phyloP scores from a whole-genome alignment of 2,888 invertebrate genomes.

The Tyria jacobaeae region DNA sequence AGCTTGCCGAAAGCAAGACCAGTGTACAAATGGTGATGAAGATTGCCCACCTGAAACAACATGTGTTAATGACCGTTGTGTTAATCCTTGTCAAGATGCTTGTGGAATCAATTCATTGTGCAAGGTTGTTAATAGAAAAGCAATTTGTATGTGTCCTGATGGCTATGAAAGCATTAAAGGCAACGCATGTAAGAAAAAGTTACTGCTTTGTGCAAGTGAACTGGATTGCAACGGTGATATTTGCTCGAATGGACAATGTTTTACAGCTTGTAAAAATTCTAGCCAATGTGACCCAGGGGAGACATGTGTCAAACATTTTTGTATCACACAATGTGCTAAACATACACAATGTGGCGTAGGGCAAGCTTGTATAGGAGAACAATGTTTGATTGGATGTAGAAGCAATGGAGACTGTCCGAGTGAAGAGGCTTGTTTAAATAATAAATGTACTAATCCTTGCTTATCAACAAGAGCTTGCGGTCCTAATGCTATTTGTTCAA shows the following conservation, averaged over 20 bases:
- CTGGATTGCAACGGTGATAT: conserved; percentile 92
- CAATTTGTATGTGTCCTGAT: conserved; percentile 92
- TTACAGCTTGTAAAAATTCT: conserved; percentile 91
- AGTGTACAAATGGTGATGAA: conserved; percentile 89
- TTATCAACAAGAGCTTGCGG: conserved; percentile 91
- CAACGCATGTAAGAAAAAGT: conserved; percentile 90
- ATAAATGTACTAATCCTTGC: conserved; percentile 95
- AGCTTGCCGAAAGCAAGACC: conserved; percentile 93
- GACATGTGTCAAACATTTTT: conserved; percentile 92
- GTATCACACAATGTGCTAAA: conserved; percentile 92
- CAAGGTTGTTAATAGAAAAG: conserved; percentile 90
- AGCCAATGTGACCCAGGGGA: conserved; percentile 93
- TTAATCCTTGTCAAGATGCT: conserved; percentile 93
- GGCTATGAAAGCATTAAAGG: conserved; percentile 90
- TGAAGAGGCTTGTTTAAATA: conserved; percentile 93
- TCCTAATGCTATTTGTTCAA: conserved; percentile 93
- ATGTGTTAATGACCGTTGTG: conserved; percentile 90
- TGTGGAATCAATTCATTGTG: conserved; percentile 95
- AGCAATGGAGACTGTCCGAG: conserved; percentile 92
- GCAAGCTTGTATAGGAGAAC: conserved; percentile 93
- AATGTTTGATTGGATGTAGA: conserved; percentile 94
- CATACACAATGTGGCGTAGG: conserved; percentile 93
- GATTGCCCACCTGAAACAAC: conserved; percentile 92
- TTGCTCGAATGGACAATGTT: conserved; percentile 94
- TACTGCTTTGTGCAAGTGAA: conserved; percentile 89